A percentile compares a stretch with the other conserved stretches of the same genome.
These are phyloP conservation scores for Galeopsomyia nigrocyanea DNA, from an alignment of 2,888 invertebrate species.

Conservation along the genomic window DNA sequence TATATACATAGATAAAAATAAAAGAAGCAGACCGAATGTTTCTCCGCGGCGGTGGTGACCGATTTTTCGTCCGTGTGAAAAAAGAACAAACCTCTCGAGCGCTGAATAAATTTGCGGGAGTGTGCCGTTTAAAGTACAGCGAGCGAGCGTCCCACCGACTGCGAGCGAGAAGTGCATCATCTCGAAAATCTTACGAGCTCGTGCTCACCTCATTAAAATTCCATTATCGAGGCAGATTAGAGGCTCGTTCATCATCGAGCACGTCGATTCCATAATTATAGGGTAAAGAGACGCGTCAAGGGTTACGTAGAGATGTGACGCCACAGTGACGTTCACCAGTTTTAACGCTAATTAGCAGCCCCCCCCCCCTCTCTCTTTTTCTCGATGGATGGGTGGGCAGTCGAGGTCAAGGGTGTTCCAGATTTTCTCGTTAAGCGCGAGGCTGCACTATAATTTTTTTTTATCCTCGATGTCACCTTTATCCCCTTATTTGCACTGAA, in stretches of 20 bases:
- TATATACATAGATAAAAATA: no score
- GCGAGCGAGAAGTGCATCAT: neutral
- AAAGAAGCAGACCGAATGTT: no score
- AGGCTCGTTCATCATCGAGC: conserved; percentile 30
- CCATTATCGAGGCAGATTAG: conserved; percentile 32
- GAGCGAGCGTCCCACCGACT: no score
- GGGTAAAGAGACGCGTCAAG: neutral
- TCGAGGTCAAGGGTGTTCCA: conserved; percentile 8
- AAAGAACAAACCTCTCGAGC: no score
- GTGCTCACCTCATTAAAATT: conserved; percentile 26
- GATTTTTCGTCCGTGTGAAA: no score
- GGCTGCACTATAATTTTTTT: conserved; percentile 11
- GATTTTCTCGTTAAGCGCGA: neutral
- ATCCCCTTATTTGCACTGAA: conserved; percentile 12
- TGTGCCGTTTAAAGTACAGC: no score
- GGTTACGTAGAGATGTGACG: neutral
- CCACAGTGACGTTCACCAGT: neutral
- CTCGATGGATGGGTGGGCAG: conserved; percentile 6
- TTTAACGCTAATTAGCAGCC: conserved; percentile 34
- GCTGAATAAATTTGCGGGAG: no score
- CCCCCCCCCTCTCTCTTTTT: neutral
- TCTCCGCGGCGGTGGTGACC: no score
- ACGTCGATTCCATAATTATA: conserved; percentile 24
- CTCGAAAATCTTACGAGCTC: neutral
- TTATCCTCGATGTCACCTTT: neutral